Evolutionary conservation across 2,113 vertebrate genomes (phyloP).

Genomic region (Siniperca chuatsi): DNA sequence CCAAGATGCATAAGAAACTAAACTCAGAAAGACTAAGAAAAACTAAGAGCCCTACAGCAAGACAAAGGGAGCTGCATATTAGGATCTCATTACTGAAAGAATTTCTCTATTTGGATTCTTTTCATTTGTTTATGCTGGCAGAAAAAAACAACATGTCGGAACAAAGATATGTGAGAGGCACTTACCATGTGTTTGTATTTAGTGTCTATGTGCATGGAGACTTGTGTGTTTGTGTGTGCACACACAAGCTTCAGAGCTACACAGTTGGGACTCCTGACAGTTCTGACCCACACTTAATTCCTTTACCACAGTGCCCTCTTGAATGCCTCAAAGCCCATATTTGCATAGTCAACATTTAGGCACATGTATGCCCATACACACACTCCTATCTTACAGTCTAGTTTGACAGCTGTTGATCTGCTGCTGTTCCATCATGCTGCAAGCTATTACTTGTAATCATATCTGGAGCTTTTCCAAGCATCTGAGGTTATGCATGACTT

Average conservation of each 20-base stretch:
- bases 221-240: neutral
- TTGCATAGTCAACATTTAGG: constrained; percentile 2
- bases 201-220: neutral
- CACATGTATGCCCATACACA: neutral
- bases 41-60: neutral
- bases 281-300: neutral
- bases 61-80: neutral
- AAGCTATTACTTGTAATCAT: neutral
- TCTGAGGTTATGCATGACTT: constrained; percentile 2
- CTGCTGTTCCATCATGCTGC: neutral
- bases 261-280: neutral
- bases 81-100: neutral
- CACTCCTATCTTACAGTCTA: neutral
- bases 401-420: constrained; percentile 15
- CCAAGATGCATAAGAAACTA: constrained; percentile 5
- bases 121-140: constrained; percentile 7
- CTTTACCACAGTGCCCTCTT: neutral
- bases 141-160: neutral
- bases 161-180: neutral
- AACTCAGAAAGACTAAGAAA: neutral
- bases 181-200: neutral
- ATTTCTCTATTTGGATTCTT: neutral
- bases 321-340: neutral
- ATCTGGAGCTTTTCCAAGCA: constrained; percentile 6
- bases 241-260: neutral